Evolutionary conservation across 2,113 vertebrate species (phyloP).

Genomic region (Scophthalmus maximus): DNA sequence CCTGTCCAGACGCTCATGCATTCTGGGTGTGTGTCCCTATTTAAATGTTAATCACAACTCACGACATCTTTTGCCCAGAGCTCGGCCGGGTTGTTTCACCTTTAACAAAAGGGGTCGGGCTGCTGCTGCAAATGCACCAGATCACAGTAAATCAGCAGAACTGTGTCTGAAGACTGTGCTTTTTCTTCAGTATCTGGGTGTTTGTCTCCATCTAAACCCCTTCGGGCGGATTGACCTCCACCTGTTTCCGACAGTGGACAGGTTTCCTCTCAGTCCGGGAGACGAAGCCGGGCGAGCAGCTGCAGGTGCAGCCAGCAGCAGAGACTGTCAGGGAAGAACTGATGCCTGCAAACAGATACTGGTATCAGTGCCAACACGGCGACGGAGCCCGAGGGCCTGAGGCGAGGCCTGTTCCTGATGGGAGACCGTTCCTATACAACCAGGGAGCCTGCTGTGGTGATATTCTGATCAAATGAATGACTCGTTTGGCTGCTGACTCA

Average conservation of each 20-base stretch:
- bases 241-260: constrained; percentile 9
- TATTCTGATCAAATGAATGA: constrained; percentile 2
- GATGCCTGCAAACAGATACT: constrained; percentile 28
- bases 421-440: not conserved
- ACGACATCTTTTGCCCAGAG: not conserved
- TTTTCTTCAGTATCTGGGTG: not conserved
- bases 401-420: not conserved
- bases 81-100: not conserved
- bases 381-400: not conserved
- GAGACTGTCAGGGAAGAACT: constrained; percentile 48
- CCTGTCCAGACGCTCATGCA: not conserved
- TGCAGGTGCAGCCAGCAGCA: constrained; percentile 52
- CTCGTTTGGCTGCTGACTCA: not conserved
- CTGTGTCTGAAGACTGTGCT: not conserved
- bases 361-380: constrained; percentile 14
- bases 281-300: constrained; percentile 41
- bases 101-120: not conserved
- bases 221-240: constrained; percentile 18
- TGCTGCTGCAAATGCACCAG: too few relatives aligned
- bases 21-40: not conserved
- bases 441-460: not conserved
- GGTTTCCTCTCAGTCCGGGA: constrained; percentile 16
- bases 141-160: not conserved
- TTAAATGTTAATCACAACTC: constrained; percentile 5
- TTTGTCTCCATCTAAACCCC: not conserved